Evolutionary conservation across 2,797 vertebrate species (phyloP), one percentile per base, ranked within the genome.

Genomic region (Selene dorsalis): DNA sequence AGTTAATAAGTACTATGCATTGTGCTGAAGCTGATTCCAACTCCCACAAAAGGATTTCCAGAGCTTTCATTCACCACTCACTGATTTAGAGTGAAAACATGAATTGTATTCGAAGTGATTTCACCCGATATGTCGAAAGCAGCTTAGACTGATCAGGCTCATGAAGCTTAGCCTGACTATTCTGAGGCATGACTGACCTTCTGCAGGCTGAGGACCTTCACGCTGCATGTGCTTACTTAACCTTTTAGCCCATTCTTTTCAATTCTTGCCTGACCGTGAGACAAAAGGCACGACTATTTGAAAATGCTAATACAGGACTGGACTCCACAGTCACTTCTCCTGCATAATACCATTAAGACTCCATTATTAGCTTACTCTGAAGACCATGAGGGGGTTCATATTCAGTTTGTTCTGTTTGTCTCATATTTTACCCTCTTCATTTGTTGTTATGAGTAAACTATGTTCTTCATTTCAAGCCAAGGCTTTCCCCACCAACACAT

Each of bases 71-170:
- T 67, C 16, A 8, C 38, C 50, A 43, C 66, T 80, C 48, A 16
- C 20, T n/a, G 45, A 22, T 57, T 57, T 52, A 18, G 55, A 55
- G 32, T 67, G 65, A 82, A 77, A 83, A 81, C 76, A 85, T 87
- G 74, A 93, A 90, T 88, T 75, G 83, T 75, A 18, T 77, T 87
- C 64, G 74, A 64, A 87, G 82, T 90, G 87, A 84, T 85, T 92
- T 87, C 65, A 80, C 64, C 73, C 85, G 70, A 88, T 82, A 85
- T 47, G 78, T 45, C 0, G 17, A 92, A 94, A 94, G 89, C 88
- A 48, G 87, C 91, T 95, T 93, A 93, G 74, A 73, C 79, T 83
- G 86, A 88, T 87, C 85, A 82, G 91, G 85, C 90, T 91, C 74
- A 79, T 30, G 55, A 65, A 79, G 35, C 69, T 72, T 45, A 85